Conservation (phyloP, 2,113 vertebrate species). For the Ceyx cyanopectus region DNA sequence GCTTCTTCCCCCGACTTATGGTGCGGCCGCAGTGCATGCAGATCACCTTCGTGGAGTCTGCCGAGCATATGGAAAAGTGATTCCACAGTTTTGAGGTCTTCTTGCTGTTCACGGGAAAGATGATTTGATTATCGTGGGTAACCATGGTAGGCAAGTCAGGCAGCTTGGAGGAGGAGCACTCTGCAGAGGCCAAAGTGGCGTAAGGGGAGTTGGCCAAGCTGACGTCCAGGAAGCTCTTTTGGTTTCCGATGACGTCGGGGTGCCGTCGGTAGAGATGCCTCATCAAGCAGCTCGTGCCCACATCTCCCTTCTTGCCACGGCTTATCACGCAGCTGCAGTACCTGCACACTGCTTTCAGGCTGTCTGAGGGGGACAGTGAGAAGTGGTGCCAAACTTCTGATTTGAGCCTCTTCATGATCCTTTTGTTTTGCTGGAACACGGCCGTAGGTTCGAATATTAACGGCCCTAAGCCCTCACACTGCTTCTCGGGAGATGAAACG, state of each 20-base stretch:
- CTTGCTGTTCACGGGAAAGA: conserved; percentile 88
- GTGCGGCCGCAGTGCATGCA: conserved; percentile 98
- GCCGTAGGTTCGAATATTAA: conserved; percentile 70
- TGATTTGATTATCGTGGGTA: conserved; percentile 79
- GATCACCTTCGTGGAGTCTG: conserved; percentile 94
- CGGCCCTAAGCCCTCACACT: conserved; percentile 68
- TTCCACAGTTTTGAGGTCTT: conserved; percentile 99
- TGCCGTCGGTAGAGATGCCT: conserved; percentile 91
- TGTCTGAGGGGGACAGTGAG: conserved; percentile 88
- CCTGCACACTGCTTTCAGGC: conserved; percentile 91
- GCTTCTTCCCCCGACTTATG: conserved; percentile 97
- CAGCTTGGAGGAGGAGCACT: conserved; percentile 81
- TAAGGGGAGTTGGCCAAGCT: conserved; percentile 83
- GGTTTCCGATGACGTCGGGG: conserved; percentile 88
- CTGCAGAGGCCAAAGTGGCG: conserved; percentile 78
- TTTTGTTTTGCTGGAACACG: conserved; percentile 93
- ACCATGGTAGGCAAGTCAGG: conserved; percentile 71
- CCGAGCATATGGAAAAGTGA: conserved; percentile 93
- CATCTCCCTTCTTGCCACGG: conserved; percentile 90
- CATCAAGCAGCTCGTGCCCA: conserved; percentile 96
- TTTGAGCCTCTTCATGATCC: conserved; percentile 92
- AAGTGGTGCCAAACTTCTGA: conserved; percentile 97
- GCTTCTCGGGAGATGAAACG: conserved; percentile 82
- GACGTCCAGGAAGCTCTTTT: conserved; percentile 80
- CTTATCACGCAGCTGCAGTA: conserved; percentile 94